Evolutionary conservation across 2,113 vertebrate genomes (phyloP), one percentile per base, ranked within the genome.

Genomic region (Nesoenas mayeri): DNA sequence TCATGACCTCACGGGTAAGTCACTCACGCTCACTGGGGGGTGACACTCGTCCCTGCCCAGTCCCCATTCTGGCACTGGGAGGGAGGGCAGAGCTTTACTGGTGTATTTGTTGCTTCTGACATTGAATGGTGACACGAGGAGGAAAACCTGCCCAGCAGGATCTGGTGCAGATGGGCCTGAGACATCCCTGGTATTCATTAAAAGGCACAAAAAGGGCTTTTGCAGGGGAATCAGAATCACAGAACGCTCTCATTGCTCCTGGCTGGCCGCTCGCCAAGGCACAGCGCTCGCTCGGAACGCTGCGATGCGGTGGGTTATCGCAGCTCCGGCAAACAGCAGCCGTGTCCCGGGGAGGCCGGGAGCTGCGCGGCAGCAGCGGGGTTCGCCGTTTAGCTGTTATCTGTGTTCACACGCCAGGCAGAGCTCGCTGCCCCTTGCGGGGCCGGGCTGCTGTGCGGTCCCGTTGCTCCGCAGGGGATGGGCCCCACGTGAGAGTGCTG

Each of bases 1-100:
- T 99, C 98, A 99, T 99, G 99, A 99, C 99, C 31, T 99, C 99
- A 0, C 96, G 99, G 98, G 99, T 99, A 97, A 95, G 69, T 74
- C 21, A 14, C 6, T 24, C n/a, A 0, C 15, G 24, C 48, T 60
- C 53, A 3, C 51, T 4, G 5, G 53, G 38, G 38, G 9, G n/a
- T 51, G 74, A n/a, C n/a, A 17, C 26, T 1, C 3, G 1, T 32
- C 78, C 32, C 42, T 20, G 42, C 34, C n/a, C 1, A 0, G 2
- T 53, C 69, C 74, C 80, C 69, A 51, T 3, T 3, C n/a, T 28
- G 60, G 31, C 60, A 5, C 79, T 11, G 3, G 25, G 64, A 53
- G 26, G 58, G 60, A 38, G 51, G 42, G 64, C 65, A 48, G 73
- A 51, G 51, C 58, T 50, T 19, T 22, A 1, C 71, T 32, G 64